These are phyloP conservation scores for Mamestra configurata DNA, from an alignment of 1,140 invertebrate species.

Conservation along the genomic window DNA sequence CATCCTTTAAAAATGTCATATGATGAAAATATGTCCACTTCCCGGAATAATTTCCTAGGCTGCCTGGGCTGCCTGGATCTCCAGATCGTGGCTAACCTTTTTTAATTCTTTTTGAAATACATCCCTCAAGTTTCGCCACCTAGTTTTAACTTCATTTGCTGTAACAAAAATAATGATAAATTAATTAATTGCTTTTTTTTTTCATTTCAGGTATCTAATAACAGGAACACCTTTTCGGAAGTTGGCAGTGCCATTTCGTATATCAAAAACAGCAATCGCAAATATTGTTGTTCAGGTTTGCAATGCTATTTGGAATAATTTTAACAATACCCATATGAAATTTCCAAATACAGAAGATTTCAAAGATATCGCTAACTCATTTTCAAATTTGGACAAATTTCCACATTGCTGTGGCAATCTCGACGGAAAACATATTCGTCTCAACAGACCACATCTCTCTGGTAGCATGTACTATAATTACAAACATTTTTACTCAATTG, in stretches of 20 bases:
- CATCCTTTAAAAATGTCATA: too few species aligned
- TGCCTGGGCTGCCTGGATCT: too few species aligned
- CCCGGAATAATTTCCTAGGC: too few species aligned
- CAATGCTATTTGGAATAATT: conserved; percentile 17
- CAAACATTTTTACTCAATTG: not conserved
- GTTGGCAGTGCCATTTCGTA: not conserved
- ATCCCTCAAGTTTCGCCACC: conserved; percentile 15
- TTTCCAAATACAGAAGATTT: not conserved
- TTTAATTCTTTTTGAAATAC: not conserved
- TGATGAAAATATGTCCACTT: too few species aligned
- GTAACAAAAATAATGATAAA: not conserved
- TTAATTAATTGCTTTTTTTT: not conserved
- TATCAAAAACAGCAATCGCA: conserved; percentile 4
- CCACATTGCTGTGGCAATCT: conserved; percentile 42
- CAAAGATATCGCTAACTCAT: not conserved
- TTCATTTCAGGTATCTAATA: conserved; percentile 27
- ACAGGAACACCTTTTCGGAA: conserved; percentile 25
- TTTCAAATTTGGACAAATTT: conserved; percentile 35
- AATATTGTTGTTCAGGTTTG: not conserved
- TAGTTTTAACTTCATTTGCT: conserved; percentile 15
- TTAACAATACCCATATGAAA: not conserved
- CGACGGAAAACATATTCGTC: conserved; percentile 39
- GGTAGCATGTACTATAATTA: not conserved
- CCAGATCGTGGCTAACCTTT: too few species aligned
- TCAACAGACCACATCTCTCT: not conserved